These are phyloP conservation scores for Lophius americanus DNA, from an alignment of 2,797 vertebrate genomes.

Conservation along the genomic window DNA sequence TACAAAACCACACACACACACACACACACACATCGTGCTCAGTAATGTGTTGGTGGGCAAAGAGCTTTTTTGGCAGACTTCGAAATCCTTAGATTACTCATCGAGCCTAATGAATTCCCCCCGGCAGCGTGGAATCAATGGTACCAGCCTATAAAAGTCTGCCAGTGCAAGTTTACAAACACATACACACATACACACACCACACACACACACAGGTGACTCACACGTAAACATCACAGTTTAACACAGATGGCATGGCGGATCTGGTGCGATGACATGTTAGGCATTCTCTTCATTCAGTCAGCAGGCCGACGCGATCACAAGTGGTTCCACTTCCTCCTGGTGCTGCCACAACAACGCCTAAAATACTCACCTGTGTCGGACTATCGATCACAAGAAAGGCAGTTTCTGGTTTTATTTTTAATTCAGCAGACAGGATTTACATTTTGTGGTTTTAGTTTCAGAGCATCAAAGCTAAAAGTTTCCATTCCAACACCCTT, in stretches of 20 bases:
- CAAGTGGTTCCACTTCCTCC: background rate
- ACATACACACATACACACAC: constrained; percentile 2
- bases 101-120: constrained; percentile 54
- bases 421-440: background rate
- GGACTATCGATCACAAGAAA: no score
- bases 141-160: constrained; percentile 39
- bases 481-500: constrained; percentile 85
- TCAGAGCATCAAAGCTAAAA: constrained; percentile 81
- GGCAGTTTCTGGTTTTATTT: no score
- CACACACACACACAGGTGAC: constrained; percentile 12
- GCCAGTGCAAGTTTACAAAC: constrained; percentile 30
- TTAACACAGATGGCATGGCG: constrained; percentile 15
- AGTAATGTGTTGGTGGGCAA: constrained; percentile 30
- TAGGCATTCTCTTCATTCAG: constrained; percentile 48
- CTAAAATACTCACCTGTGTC: background rate
- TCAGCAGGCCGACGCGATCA: background rate
- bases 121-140: constrained; percentile 42
- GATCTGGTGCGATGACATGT: constrained; percentile 48
- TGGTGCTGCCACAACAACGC: no score
- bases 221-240: constrained; percentile 31
- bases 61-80: constrained; percentile 60
- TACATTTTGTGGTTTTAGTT: constrained; percentile 80
- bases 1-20: constrained; percentile 43
- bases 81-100: constrained; percentile 62
- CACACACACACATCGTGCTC: constrained; percentile 22